phyloP scores from a whole-genome alignment of 2,113 vertebrate species.

The Microcebus lehilahytsara region DNA sequence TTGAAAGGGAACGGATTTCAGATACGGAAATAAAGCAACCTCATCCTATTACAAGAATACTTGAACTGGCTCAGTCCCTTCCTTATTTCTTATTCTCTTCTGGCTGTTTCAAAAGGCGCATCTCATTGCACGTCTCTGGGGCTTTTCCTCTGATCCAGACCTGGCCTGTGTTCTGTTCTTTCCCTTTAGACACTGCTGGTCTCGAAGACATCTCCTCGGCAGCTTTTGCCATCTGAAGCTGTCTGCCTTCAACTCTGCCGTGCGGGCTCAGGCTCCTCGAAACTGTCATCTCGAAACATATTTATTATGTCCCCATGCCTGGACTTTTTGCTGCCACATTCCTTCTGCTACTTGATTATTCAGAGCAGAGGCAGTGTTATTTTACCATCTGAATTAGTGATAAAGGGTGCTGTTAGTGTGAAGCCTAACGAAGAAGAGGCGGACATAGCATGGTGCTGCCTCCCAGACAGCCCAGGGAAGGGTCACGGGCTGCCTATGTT shows the following conservation, averaged over 20 bases:
- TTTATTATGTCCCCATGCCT: conserved; percentile 58
- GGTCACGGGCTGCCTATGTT: neutral
- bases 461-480: neutral
- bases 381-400: neutral
- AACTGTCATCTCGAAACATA: conserved; percentile 66
- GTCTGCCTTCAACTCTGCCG: conserved; percentile 53
- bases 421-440: neutral
- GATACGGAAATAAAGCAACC: conserved; percentile 40
- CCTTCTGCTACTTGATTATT: conserved; percentile 25
- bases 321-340: neutral
- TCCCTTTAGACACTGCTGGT: conserved; percentile 51
- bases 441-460: neutral
- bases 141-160: conserved; percentile 45
- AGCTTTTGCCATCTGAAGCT: conserved; percentile 66
- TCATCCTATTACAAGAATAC: conserved; percentile 8
- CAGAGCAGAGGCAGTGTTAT: neutral
- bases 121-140: neutral
- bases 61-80: conserved; percentile 24
- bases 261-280: conserved; percentile 35
- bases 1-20: conserved; percentile 53
- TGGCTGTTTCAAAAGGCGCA: neutral
- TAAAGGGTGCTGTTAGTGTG: neutral
- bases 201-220: conserved; percentile 10
- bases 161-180: conserved; percentile 24
- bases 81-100: conserved; percentile 46